Percentiles rank a stretch among this genome's conserved stretches.
Evolutionary conservation across 2,113 vertebrate species (phyloP).

Genomic region (Heptranchias perlo): DNA sequence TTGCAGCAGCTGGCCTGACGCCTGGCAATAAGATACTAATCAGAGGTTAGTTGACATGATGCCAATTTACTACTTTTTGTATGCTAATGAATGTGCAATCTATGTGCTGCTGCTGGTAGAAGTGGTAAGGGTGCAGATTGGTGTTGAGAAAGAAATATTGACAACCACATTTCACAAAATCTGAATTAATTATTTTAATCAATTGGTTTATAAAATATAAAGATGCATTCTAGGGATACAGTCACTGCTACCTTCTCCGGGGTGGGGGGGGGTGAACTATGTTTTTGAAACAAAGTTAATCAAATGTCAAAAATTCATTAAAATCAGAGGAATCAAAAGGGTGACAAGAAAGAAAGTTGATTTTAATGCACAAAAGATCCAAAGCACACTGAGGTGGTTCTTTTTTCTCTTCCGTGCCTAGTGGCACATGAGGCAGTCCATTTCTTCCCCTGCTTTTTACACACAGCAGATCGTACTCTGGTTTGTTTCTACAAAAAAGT

Average conservation of each 20-base stretch:
- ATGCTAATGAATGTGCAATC: not conserved
- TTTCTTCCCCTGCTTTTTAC: not conserved
- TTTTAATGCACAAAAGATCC: not conserved
- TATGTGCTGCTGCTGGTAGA: not conserved
- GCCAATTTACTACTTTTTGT: not conserved
- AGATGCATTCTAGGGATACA: not conserved
- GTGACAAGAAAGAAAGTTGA: not conserved
- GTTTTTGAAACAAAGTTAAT: not conserved
- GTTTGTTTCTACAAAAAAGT: not conserved
- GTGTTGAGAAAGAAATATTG: not conserved
- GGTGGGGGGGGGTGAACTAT: too few species aligned
- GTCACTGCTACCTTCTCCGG: not conserved
- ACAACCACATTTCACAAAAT: not conserved
- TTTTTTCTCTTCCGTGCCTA: not conserved
- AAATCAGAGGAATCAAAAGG: not conserved
- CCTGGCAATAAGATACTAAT: not conserved
- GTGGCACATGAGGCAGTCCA: not conserved
- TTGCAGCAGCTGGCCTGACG: not conserved
- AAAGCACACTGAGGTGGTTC: not conserved
- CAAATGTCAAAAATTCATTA: not conserved
- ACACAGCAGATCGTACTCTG: not conserved
- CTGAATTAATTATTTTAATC: not conserved
- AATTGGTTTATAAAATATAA: not conserved
- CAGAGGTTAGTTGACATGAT: not conserved
- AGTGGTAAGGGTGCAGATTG: not conserved